Evolutionary conservation across 1,140 invertebrate species (phyloP), one percentile per base, ranked within the genome.

Genomic region (Periplaneta americana): DNA sequence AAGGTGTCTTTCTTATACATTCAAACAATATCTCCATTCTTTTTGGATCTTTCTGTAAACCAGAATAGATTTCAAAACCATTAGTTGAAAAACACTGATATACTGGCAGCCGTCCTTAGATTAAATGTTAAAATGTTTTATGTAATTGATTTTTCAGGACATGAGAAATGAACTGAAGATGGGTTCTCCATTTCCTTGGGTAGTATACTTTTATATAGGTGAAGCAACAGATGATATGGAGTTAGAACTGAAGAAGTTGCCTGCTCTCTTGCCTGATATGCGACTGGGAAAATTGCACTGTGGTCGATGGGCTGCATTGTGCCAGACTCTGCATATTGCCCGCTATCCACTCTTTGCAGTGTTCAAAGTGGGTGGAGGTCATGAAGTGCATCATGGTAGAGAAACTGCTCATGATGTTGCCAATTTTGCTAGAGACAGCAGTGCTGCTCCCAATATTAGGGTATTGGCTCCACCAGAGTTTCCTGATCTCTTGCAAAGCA

Each of bases 341-440:
- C 92, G 92, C 83, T 94, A 93, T 87, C 95, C 94, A 17, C 88
- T 91, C 37, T 94, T 94, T 90, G 91, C 92, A 35, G 88, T 96
- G 22, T 91, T 96, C 83, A 95, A 95, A 86, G 85, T 89, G 33
- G 91, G 91, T 36, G 93, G 93, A 66, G 93, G 92, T 28, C 92
- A 94, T 86, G 94, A 96, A 87, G 87, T 94, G 57, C 90, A 93
- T 86, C 92, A 95, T 86, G 94, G 93, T 28, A 90, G 92, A 82
- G 86, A 89, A 76, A 90, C 89, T 31, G 89, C 93, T 9, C 91
- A 93, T 85, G 93, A 95, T 86, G 87, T 95, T 17, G 90, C 91
- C 5, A 91, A 89, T 32, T 96, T 96, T 90, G 92, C 92, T 39
- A 86, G 90, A 81, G 93, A 94, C 84, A 92, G 92, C 85, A 85